Percentiles rank a stretch among this genome's conserved stretches.
Evolutionary conservation across 2,113 vertebrate species (phyloP).

Genomic region (Passerina amoena): DNA sequence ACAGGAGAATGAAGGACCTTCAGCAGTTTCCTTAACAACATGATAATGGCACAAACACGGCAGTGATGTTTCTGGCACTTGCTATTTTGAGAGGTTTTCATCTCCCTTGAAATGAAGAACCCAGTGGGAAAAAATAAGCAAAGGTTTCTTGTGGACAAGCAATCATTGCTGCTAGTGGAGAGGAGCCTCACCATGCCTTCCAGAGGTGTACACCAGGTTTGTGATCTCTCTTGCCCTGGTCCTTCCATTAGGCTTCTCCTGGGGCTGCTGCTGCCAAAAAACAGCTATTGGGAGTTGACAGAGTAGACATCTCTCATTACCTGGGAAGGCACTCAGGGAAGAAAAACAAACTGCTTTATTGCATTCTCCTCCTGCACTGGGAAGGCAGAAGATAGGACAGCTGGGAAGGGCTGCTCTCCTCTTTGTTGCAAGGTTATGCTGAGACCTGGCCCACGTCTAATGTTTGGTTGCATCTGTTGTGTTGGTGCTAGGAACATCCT

Average conservation of each 20-base stretch:
- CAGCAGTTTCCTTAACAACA: constrained; percentile 5
- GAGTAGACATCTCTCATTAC: not conserved
- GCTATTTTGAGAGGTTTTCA: not conserved
- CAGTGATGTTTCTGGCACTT: not conserved
- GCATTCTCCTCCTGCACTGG: not conserved
- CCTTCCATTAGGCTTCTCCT: not conserved
- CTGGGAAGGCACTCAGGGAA: not conserved
- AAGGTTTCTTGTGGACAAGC: not conserved
- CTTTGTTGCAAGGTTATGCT: fast-evolving
- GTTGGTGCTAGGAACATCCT: not conserved
- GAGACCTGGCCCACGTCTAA: not conserved
- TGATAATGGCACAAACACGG: not conserved
- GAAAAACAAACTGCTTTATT: not conserved
- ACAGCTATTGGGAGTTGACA: not conserved
- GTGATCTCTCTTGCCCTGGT: not conserved
- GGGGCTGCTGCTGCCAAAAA: not conserved
- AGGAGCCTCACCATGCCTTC: fast-evolving
- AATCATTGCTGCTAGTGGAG: not conserved
- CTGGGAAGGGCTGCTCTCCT: not conserved
- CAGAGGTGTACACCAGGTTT: not conserved
- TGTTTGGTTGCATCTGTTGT: not conserved
- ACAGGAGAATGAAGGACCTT: not conserved
- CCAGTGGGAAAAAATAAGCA: not conserved
- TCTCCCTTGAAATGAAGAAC: not conserved
- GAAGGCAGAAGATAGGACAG: not conserved